Evolutionary conservation across 2,113 vertebrate species (phyloP).

Genomic region (Myotis lucifugus): DNA sequence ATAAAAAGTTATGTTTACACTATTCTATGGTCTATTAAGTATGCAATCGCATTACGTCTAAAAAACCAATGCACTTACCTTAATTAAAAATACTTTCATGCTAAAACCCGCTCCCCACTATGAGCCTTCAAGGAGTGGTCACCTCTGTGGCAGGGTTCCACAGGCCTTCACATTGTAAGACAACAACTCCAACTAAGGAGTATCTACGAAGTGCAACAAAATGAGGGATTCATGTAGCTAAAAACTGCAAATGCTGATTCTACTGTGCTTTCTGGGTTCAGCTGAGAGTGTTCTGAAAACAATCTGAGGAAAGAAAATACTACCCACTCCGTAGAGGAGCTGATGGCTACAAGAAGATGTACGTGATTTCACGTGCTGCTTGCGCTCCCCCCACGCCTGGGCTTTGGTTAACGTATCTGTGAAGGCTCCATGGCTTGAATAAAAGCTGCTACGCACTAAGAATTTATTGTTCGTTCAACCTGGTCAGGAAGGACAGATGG

Average conservation of each 20-base stretch:
- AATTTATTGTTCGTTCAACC: constrained; percentile 12
- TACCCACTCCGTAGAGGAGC: neutral
- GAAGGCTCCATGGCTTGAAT: neutral
- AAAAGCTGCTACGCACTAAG: constrained; percentile 44
- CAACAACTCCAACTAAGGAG: neutral
- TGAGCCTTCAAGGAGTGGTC: too few relatives aligned
- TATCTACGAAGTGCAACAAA: neutral
- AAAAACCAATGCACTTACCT: neutral
- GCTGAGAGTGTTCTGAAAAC: neutral
- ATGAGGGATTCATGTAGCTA: neutral
- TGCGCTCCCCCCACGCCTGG: neutral
- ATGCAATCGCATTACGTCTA: neutral
- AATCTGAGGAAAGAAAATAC: neutral
- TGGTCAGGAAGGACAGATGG: neutral
- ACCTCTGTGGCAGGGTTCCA: neutral
- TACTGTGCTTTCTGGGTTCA: neutral
- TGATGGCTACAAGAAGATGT: neutral
- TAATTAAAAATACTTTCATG: neutral
- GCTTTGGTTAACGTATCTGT: constrained; percentile 42
- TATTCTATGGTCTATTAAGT: neutral
- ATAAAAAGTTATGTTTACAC: neutral
- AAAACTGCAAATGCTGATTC: neutral
- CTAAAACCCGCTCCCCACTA: neutral
- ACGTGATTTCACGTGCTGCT: neutral
- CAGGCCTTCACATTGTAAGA: neutral